Evolutionary conservation across 2,797 vertebrate genomes (phyloP), one percentile per base, ranked within the genome.

Genomic region (Spinus olivaceus): DNA sequence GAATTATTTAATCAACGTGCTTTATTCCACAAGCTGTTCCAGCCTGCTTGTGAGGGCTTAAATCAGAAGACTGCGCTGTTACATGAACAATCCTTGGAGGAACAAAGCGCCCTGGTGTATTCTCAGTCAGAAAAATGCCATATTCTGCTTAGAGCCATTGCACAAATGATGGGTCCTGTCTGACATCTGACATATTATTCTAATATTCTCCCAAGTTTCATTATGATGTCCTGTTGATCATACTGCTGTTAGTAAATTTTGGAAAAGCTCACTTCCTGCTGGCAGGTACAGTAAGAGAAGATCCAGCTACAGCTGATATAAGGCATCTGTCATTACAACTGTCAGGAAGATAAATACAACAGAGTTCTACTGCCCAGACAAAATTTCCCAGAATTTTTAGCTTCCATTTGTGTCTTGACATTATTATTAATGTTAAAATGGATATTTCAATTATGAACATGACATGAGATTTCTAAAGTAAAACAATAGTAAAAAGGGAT

Each of bases 301-400:
- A 66, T 30, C 57, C 61, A 49, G 73, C 83, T 88, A 83, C 71
- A 81, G 63, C 57, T 95, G 88, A 85, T 88, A 93, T 39, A 63
- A 81, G 64, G 81, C 66, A n/a, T 85, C 94, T 95, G 93, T 91
- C 96, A 90, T 83, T 90, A 93, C 91, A 95, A 87, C 72, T 80
- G 44, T 76, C 92, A 96, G 72, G 46, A 95, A 94, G 87, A 46
- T 85, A 95, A 96, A 93, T 35, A 94, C 20, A 86, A 66, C 47
- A 57, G 7, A 47, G 12, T 47, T 82, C 88, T 92, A 90, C 54
- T 46, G 63, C 33, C 8, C 57, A 72, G 76, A 67, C 14, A 92
- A 96, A 92, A 94, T 66, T 47, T 28, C 32, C 32, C 33, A 84
- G 82, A 80, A 54, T 59, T 84, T 80, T 61, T 54, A 81, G 16